phyloP scores from a whole-genome alignment of 1,140 invertebrate species.

The Oreohelix idahoensis region DNA sequence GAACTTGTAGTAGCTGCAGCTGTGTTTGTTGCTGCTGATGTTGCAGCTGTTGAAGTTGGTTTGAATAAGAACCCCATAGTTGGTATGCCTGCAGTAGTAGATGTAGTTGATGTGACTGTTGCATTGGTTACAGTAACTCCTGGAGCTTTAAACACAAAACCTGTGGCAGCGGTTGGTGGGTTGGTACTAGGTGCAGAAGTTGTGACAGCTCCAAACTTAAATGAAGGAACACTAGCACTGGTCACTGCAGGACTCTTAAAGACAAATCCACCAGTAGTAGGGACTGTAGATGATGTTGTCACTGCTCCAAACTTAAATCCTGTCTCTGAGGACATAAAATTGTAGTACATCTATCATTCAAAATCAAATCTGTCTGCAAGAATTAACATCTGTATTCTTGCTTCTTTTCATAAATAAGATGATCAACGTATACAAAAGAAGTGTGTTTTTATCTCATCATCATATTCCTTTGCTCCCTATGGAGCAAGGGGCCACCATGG shows the following conservation, averaged over 20 bases:
- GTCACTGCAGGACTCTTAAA: conserved; percentile 45
- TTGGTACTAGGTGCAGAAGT: conserved; percentile 8
- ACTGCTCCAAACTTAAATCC: conserved; percentile 42
- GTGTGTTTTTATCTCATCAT: too few species aligned
- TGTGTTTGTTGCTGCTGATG: neutral
- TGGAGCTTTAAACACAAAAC: conserved; percentile 32
- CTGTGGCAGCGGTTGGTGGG: conserved; percentile 31
- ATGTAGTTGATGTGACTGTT: conserved; percentile 27
- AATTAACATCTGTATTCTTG: too few species aligned
- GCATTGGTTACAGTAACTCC: conserved; percentile 31
- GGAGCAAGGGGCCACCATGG: too few species aligned
- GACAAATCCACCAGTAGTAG: conserved; percentile 46
- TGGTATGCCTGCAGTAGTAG: conserved; percentile 17
- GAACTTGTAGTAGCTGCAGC: neutral
- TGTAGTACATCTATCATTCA: neutral
- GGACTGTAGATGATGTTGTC: neutral
- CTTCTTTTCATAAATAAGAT: too few species aligned
- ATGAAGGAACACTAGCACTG: conserved; percentile 28
- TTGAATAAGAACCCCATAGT: conserved; percentile 5
- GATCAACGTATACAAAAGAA: too few species aligned
- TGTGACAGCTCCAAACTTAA: conserved; percentile 46
- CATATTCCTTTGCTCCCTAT: too few species aligned
- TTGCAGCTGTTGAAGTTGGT: neutral
- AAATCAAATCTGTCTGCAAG: too few species aligned
- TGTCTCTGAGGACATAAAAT: conserved; percentile 2